Conservation (phyloP, 2,113 vertebrate genomes). For the Poeciliopsis prolifica region DNA sequence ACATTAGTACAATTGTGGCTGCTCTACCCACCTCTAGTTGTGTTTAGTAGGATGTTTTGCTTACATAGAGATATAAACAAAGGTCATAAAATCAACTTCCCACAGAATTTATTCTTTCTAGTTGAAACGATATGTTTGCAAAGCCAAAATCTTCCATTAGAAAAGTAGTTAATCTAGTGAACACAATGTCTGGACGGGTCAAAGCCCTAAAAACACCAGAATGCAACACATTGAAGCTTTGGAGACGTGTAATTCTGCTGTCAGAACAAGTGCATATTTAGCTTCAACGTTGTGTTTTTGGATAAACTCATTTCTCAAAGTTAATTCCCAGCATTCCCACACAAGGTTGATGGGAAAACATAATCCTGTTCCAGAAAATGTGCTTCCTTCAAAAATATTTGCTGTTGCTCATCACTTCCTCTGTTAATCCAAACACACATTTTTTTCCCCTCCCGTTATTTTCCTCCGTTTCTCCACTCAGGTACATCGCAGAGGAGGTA, state of each 20-base stretch:
- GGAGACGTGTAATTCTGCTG: not conserved
- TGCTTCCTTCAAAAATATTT: conserved; percentile 7
- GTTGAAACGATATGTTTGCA: too few species aligned
- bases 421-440: conserved; percentile 11
- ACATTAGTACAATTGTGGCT: too few species aligned
- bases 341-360: not conserved
- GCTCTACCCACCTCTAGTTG: too few species aligned
- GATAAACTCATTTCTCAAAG: not conserved
- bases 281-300: not conserved
- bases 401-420: conserved; percentile 1
- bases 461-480: conserved; percentile 23
- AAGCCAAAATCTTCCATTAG: too few species aligned
- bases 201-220: not conserved
- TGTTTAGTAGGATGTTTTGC: too few species aligned
- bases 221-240: not conserved
- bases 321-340: not conserved
- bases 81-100: too few species aligned
- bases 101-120: too few species aligned
- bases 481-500: conserved; percentile 3
- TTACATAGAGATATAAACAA: too few species aligned
- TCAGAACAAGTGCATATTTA: not conserved
- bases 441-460: not conserved
- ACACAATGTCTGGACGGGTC: too few species aligned
- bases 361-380: conserved; percentile 13
- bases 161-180: too few species aligned